These are phyloP conservation scores for Lagria hirta DNA, from an alignment of 2,888 invertebrate genomes.

Conservation along the genomic window DNA sequence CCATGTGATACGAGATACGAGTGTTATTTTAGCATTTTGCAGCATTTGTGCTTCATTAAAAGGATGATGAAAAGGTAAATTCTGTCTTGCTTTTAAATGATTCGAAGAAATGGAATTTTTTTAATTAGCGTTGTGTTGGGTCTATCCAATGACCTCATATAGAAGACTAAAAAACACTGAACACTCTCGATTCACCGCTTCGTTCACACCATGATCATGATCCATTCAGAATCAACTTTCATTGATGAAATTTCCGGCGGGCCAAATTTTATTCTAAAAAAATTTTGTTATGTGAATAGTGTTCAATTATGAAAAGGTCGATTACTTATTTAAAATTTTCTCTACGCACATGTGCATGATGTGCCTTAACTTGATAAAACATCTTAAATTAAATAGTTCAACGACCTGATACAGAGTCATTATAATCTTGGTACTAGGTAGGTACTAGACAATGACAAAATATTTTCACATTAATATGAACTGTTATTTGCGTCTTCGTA, in stretches of 20 bases:
- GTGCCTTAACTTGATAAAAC: slow-evolving; percentile 17
- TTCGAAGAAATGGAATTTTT: too few relatives aligned
- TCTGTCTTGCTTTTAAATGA: slow-evolving; percentile 2
- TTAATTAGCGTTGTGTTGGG: slow-evolving; percentile 1
- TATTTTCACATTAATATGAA: too few relatives aligned
- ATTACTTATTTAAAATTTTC: too few relatives aligned
- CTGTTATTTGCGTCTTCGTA: too few relatives aligned
- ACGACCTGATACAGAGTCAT: slow-evolving; percentile 21
- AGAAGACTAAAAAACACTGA: slow-evolving; percentile 11
- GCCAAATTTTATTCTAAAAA: slow-evolving; percentile 15
- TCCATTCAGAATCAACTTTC: slow-evolving; percentile 27
- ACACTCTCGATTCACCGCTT: slow-evolving; percentile 11
- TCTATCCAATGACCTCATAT: slow-evolving; percentile 9
- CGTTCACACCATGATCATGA: slow-evolving; percentile 10
- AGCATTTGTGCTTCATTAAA: too few relatives aligned
- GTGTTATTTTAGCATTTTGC: too few relatives aligned
- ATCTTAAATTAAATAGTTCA: slow-evolving; percentile 24
- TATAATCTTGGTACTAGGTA: too few relatives aligned
- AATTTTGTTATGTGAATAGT: slow-evolving; percentile 9
- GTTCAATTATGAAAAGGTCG: too few relatives aligned
- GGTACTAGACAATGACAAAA: too few relatives aligned
- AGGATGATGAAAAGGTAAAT: slow-evolving; percentile 20
- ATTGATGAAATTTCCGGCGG: slow-evolving; percentile 24
- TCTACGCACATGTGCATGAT: slow-evolving; percentile 1
- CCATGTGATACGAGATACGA: too few relatives aligned